A percentile compares a stretch with the other conserved stretches of the same genome.
Conservation (phyloP, 2,888 invertebrate genomes). For the Matsumyia berberina region DNA sequence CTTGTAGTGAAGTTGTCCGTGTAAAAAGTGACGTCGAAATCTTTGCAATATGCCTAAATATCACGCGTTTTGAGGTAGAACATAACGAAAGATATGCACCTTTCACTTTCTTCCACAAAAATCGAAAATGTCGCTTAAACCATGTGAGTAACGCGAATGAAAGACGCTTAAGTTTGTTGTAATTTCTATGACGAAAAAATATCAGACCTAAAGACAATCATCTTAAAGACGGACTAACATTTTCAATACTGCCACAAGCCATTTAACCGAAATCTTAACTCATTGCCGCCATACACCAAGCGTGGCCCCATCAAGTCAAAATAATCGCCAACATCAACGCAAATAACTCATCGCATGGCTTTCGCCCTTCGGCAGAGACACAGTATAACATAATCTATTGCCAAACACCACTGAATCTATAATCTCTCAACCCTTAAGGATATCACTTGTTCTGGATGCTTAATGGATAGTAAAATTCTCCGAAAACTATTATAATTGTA, state of each 20-base stretch:
- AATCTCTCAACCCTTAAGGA: slow-evolving; percentile 57
- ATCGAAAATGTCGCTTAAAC: too few relatives aligned
- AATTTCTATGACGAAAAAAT: too few relatives aligned
- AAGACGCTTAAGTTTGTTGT: too few relatives aligned
- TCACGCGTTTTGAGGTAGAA: too few relatives aligned
- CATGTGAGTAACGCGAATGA: too few relatives aligned
- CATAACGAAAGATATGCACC: too few relatives aligned
- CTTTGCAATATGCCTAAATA: too few relatives aligned
- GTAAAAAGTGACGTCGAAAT: too few relatives aligned
- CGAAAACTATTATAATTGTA: slow-evolving; percentile 74
- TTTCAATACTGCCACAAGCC: neutral
- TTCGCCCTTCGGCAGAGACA: slow-evolving; percentile 34
- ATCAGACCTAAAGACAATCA: too few relatives aligned
- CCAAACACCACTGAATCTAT: slow-evolving; percentile 62
- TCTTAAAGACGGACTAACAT: too few relatives aligned
- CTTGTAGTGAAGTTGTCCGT: too few relatives aligned
- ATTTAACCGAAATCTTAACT: neutral
- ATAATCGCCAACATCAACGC: slow-evolving; percentile 29
- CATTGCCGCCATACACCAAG: neutral
- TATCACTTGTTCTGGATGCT: slow-evolving; percentile 70
- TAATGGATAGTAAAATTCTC: slow-evolving; percentile 75
- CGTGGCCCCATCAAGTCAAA: slow-evolving; percentile 5
- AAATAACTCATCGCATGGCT: slow-evolving; percentile 41
- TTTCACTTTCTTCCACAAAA: too few relatives aligned
- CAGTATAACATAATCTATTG: slow-evolving; percentile 52